Conservation (phyloP, 2,888 invertebrate species). For the Lasioglossum vierecki region DNA sequence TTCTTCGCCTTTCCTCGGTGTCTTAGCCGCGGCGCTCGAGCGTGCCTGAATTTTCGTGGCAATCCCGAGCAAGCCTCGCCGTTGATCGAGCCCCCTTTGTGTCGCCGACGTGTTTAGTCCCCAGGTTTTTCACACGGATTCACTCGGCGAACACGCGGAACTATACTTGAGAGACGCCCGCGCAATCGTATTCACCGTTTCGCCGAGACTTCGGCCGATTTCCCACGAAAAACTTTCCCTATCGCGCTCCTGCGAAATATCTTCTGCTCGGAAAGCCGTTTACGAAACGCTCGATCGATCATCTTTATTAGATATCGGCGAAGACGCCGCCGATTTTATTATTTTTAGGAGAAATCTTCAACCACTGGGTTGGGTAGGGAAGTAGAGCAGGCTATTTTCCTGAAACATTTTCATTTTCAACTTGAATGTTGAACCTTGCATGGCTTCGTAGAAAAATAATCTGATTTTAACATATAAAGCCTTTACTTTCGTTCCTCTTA, state of each 20-base stretch:
- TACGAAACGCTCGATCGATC: not conserved
- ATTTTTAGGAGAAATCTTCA: not conserved
- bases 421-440: not conserved
- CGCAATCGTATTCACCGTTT: not conserved
- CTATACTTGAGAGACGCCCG: not conserved
- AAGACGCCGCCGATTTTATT: not conserved
- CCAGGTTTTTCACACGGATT: constrained; percentile 20
- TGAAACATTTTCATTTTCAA: not conserved
- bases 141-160: not conserved
- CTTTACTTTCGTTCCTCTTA: not conserved
- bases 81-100: constrained; percentile 44
- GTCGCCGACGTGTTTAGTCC: constrained; percentile 13
- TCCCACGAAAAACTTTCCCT: not conserved
- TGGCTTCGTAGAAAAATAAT: not conserved
- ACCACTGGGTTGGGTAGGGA: not conserved
- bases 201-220: not conserved
- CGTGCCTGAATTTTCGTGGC: constrained; percentile 49
- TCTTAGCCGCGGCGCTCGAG: constrained; percentile 22
- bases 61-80: constrained; percentile 40
- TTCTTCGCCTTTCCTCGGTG: constrained; percentile 34
- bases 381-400: not conserved
- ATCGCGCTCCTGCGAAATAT: not conserved
- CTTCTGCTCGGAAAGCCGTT: not conserved
- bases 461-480: not conserved
- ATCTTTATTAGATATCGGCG: not conserved